Percentiles rank a stretch among this genome's conserved stretches.
Conservation (phyloP, 2,797 vertebrate genomes). For the Hirundo rustica region DNA sequence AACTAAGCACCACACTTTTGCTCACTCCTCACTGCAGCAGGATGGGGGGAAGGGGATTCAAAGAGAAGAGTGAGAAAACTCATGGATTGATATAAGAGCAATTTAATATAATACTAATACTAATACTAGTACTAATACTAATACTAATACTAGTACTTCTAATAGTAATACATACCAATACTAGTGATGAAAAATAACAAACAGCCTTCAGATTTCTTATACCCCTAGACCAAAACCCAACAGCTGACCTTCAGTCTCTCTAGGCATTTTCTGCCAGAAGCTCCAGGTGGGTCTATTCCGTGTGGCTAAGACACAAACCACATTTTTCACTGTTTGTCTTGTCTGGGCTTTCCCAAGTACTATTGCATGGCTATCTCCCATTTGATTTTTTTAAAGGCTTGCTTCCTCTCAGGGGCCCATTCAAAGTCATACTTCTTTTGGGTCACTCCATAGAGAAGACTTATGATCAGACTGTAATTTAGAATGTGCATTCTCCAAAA, state of each 20-base stretch:
- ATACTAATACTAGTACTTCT: too few species aligned
- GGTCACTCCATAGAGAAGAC: neutral
- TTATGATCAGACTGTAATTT: neutral
- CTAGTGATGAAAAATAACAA: neutral
- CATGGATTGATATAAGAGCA: neutral
- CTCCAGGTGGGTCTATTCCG: neutral
- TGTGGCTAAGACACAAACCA: neutral
- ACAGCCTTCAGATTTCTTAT: neutral
- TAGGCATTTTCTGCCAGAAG: neutral
- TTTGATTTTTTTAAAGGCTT: neutral
- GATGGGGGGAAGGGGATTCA: neutral
- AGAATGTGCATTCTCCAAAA: neutral
- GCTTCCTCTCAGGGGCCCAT: neutral
- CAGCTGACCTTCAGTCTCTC: neutral
- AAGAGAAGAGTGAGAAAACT: neutral
- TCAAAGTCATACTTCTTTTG: neutral
- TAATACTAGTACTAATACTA: too few species aligned
- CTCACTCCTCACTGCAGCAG: neutral
- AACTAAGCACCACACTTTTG: neutral
- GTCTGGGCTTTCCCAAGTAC: neutral
- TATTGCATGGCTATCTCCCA: neutral
- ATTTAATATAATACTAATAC: neutral
- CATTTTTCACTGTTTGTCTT: neutral
- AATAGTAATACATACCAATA: neutral
- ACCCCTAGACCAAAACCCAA: neutral